Evolutionary conservation across 2,113 vertebrate species (phyloP).

Genomic region (Lasiurus borealis): DNA sequence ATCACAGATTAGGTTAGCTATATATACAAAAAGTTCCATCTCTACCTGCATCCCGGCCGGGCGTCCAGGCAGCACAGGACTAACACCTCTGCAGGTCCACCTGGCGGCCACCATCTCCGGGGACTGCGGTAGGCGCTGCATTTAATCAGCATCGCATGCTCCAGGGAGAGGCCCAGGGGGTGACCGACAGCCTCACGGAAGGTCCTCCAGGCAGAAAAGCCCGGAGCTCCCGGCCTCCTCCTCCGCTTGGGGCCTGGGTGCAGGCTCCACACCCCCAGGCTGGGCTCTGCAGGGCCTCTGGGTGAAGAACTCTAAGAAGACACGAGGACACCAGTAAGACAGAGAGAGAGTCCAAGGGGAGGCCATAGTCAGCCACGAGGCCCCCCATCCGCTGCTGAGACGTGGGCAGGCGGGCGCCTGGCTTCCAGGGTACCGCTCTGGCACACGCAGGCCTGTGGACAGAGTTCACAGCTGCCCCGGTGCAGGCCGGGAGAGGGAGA

Average conservation of each 20-base stretch:
- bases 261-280: constrained; percentile 96
- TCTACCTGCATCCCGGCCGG: background rate
- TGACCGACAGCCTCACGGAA: constrained; percentile 90
- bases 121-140: constrained; percentile 93
- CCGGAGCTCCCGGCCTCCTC: constrained; percentile 93
- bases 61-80: constrained; percentile 91
- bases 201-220: constrained; percentile 95
- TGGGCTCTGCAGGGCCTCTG: constrained; percentile 94
- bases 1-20: background rate
- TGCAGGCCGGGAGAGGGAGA: too few relatives aligned
- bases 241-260: constrained; percentile 93
- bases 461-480: too few relatives aligned
- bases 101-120: constrained; percentile 92
- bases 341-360: constrained; percentile 89
- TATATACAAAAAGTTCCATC: background rate
- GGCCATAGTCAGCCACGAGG: constrained; percentile 90
- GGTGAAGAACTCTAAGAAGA: constrained; percentile 90
- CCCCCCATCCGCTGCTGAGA: constrained; percentile 94
- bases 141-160: constrained; percentile 95
- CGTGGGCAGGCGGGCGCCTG: constrained; percentile 90
- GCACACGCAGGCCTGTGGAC: constrained; percentile 86
- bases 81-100: constrained; percentile 95
- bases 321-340: too few relatives aligned
- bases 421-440: constrained; percentile 93
- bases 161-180: constrained; percentile 93